phyloP scores from a whole-genome alignment of 53 echinoderm and acorn worm genomes.

The Paelopatides confundens region DNA sequence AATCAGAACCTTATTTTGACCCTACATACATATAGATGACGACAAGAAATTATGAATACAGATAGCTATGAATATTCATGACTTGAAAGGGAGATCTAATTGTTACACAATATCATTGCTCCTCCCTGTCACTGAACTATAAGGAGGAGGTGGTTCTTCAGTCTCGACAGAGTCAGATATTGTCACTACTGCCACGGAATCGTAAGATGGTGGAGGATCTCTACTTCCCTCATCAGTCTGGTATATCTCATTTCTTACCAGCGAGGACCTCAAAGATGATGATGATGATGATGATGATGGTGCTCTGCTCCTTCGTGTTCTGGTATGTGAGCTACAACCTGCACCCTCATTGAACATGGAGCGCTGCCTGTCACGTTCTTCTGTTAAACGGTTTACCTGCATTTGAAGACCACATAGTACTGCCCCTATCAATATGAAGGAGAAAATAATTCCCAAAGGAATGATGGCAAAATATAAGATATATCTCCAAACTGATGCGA shows the following conservation, averaged over 20 bases:
- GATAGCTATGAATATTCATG: too few species aligned
- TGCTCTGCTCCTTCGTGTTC: not conserved
- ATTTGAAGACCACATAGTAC: conserved; percentile 33
- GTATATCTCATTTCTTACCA: not conserved
- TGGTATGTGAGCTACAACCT: not conserved
- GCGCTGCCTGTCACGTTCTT: conserved; percentile 46
- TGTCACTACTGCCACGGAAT: conserved; percentile 25
- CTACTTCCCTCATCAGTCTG: not conserved
- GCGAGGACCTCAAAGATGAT: not conserved
- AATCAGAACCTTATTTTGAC: too few species aligned
- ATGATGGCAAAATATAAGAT: conserved; percentile 44
- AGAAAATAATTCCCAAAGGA: conserved; percentile 4
- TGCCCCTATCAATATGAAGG: conserved; percentile 7
- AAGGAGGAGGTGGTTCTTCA: conserved; percentile 33
- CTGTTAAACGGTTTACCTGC: conserved; percentile 43
- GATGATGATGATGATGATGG: not conserved
- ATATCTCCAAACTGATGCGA: conserved; percentile 29
- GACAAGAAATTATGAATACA: too few species aligned
- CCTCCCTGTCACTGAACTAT: not conserved
- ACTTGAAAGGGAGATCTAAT: too few species aligned
- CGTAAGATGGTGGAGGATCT: conserved; percentile 18
- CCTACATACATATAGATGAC: too few species aligned
- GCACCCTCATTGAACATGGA: not conserved
- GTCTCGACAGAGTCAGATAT: not conserved
- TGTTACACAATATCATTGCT: not conserved